These are phyloP conservation scores for Torymus auratus DNA, from an alignment of 2,888 invertebrate species.

Conservation along the genomic window DNA sequence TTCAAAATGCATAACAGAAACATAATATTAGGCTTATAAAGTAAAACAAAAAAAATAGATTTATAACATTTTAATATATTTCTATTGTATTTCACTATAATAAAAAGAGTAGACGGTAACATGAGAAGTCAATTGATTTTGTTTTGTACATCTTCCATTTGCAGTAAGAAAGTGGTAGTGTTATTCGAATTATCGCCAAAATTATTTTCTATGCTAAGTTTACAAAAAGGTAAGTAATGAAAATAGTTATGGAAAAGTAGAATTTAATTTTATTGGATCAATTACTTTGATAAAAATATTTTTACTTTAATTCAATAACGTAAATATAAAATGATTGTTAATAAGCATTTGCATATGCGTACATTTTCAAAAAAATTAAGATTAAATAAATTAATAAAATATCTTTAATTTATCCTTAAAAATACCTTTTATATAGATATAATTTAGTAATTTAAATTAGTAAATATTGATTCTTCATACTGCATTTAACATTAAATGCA, in stretches of 20 bases:
- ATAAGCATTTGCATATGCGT: not conserved
- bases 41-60: not conserved
- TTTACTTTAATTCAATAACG: not conserved
- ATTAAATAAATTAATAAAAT: constrained; percentile 1
- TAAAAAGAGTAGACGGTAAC: not conserved
- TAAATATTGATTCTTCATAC: constrained; percentile 1
- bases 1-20: constrained; percentile 28
- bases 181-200: not conserved
- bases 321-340: too few species aligned
- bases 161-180: not conserved
- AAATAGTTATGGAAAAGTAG: too few species aligned
- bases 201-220: too few species aligned
- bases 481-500: constrained; percentile 9
- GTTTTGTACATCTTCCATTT: not conserved
- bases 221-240: too few species aligned
- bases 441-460: constrained; percentile 7
- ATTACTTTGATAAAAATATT: not conserved
- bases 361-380: not conserved
- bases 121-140: not conserved
- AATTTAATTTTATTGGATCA: not conserved
- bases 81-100: constrained; percentile 27
- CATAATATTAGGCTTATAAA: constrained; percentile 20
- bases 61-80: constrained; percentile 18
- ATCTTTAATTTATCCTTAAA: constrained; percentile 22
- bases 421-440: not conserved